Conservation (phyloP, 2,797 vertebrate genomes). For the Centroberyx gerrardi region DNA sequence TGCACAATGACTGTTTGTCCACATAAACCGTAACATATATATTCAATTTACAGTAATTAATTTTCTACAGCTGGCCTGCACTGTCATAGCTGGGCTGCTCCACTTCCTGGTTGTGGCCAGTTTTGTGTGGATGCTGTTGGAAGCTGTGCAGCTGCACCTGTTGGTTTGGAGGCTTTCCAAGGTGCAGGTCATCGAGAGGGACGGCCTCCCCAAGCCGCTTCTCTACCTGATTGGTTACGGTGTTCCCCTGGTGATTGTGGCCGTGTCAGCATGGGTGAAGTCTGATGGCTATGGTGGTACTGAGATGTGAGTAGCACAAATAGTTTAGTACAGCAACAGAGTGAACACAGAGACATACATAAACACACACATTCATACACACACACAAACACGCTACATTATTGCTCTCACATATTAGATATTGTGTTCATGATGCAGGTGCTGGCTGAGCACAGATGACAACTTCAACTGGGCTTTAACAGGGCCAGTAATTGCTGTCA, state of each 20-base stretch:
- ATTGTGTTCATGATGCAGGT: constrained; percentile 56
- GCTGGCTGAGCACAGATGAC: constrained; percentile 71
- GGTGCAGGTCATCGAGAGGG: constrained; percentile 82
- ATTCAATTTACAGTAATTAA: too few species aligned
- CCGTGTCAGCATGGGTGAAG: constrained; percentile 74
- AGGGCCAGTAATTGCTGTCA: constrained; percentile 72
- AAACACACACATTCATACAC: neutral
- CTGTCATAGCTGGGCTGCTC: constrained; percentile 77
- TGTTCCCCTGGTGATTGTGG: constrained; percentile 81
- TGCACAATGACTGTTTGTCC: too few species aligned
- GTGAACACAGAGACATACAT: too few species aligned
- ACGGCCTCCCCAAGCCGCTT: constrained; percentile 72
- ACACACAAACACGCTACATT: too few species aligned
- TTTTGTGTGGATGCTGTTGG: constrained; percentile 89
- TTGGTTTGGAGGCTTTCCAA: constrained; percentile 84
- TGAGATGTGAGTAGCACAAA: constrained; percentile 60
- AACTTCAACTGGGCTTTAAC: constrained; percentile 78
- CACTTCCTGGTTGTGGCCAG: constrained; percentile 85
- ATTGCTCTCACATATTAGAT: neutral
- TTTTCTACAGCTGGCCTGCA: constrained; percentile 81
- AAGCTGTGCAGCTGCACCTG: constrained; percentile 84
- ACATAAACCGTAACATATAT: too few species aligned
- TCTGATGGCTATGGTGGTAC: constrained; percentile 81
- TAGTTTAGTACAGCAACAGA: neutral
- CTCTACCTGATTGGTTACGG: constrained; percentile 85